Evolutionary conservation across 2,113 vertebrate genomes (phyloP), one percentile per base, ranked within the genome.

Genomic region (Nematolebias whitei): DNA sequence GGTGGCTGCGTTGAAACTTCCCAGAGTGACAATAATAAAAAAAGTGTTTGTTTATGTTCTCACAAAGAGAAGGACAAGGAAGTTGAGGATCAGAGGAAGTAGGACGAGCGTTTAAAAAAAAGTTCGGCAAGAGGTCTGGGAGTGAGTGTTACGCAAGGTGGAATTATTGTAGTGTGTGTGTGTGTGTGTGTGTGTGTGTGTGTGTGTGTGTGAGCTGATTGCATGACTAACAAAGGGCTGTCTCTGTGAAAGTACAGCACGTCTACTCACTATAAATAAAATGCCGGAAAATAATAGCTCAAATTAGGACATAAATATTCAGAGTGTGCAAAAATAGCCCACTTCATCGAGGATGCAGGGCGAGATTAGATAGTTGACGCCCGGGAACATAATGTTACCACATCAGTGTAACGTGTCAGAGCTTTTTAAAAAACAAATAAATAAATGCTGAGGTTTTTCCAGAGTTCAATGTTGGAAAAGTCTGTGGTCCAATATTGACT

Each of bases 21-120:
- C 79, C 78, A 71, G 53, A 75, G 73, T 40, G 69, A 79, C 53
- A 64, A 79, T 72, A 76, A 85, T 74, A 74, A 82, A 84, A 70
- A 75, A 58, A 38, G 20, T 74, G 76, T 87, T 86, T 86, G 80
- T 85, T 86, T 82, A 82, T 69, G 50, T 87, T 87, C 82, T 87
- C 80, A 81, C 80, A 68, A 43, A 60, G n/a, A 68, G 72, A 63
- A 23, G 60, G 60, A 50, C 1, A 22, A 60, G 77, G 79, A 76
- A 71, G 74, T 54, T 18, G 26, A 43, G 45, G 66, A 79, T 68
- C 29, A 39, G 62, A 38, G 71, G 62, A 68, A 74, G 67, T 39
- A 3, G 59, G 49, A 60, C 55, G 71, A 43, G 71, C 63, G 80
- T 82, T 41, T n/a, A n/a, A n/a, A 41, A 47, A 51, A 86, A 50